phyloP scores from a whole-genome alignment of 1,140 invertebrate genomes.

The Sitodiplosis mosellana region DNA sequence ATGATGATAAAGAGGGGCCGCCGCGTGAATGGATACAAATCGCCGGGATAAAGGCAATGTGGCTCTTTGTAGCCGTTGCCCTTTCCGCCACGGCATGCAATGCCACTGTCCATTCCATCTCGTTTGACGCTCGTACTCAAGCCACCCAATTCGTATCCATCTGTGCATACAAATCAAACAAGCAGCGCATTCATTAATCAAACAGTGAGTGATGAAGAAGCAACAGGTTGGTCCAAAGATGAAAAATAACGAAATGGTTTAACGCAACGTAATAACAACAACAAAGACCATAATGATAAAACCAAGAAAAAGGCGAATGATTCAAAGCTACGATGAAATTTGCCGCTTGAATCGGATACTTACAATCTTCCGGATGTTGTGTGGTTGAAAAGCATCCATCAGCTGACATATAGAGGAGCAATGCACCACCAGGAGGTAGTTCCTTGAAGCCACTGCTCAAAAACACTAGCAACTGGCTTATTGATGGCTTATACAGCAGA shows the following conservation, averaged over 20 bases:
- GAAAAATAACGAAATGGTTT: background rate
- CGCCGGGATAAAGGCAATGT: conserved; percentile 81
- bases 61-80: conserved; percentile 53
- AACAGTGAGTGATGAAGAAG: no score
- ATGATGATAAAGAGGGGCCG: conserved; percentile 86
- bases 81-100: conserved; percentile 34
- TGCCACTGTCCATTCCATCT: conserved; percentile 31
- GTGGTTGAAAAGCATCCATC: conserved; percentile 78
- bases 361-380: conserved; percentile 79
- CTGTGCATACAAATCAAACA: conserved; percentile 26
- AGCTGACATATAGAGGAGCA: conserved; percentile 85
- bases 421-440: conserved; percentile 72
- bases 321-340: no score
- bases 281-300: no score
- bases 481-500: conserved; percentile 85
- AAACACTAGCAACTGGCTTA: conserved; percentile 85
- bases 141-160: conserved; percentile 84
- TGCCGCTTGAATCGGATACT: conserved; percentile 32
- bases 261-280: background rate
- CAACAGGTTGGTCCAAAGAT: background rate
- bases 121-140: conserved; percentile 65
- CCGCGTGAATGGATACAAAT: conserved; percentile 78
- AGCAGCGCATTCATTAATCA: background rate
- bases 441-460: conserved; percentile 88
- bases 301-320: no score